Conservation (phyloP, 2,888 invertebrate species). For the Zygaena filipendulae region DNA sequence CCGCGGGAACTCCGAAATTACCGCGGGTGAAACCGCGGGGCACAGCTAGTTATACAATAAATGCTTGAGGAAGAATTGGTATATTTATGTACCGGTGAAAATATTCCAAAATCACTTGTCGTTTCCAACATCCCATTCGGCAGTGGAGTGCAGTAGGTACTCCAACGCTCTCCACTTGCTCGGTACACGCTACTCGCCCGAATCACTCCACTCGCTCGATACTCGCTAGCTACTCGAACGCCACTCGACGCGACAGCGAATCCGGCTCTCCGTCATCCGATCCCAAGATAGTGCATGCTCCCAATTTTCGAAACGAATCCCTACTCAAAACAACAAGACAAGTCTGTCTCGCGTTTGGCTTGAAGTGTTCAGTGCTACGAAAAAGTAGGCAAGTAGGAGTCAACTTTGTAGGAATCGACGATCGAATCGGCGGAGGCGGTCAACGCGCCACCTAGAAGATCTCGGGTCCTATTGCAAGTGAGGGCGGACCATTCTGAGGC, state of each 20-base stretch:
- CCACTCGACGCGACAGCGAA: conserved; percentile 16
- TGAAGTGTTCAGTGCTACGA: not conserved
- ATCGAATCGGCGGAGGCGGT: no score
- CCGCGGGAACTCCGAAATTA: no score
- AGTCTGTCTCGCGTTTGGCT: not conserved
- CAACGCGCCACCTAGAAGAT: no score
- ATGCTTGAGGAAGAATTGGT: no score
- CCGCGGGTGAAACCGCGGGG: no score
- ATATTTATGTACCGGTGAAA: no score
- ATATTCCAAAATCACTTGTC: no score
- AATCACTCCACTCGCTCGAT: conserved; percentile 14
- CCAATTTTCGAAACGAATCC: conserved; percentile 21
- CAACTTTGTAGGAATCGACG: no score
- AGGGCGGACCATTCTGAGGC: conserved; percentile 5
- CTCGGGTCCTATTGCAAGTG: conserved; percentile 12
- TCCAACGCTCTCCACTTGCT: not conserved
- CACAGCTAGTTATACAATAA: no score
- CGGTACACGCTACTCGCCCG: conserved; percentile 6
- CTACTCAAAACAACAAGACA: not conserved
- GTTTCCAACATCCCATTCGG: no score
- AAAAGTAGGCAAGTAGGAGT: no score
- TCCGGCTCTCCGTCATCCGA: conserved; percentile 18
- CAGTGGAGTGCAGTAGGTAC: no score
- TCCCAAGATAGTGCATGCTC: conserved; percentile 37
- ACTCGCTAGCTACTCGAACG: conserved; percentile 16